These are phyloP conservation scores for Parazoanthus darwini DNA, from an alignment of 92 coral and sea anemone species.

Conservation along the genomic window DNA sequence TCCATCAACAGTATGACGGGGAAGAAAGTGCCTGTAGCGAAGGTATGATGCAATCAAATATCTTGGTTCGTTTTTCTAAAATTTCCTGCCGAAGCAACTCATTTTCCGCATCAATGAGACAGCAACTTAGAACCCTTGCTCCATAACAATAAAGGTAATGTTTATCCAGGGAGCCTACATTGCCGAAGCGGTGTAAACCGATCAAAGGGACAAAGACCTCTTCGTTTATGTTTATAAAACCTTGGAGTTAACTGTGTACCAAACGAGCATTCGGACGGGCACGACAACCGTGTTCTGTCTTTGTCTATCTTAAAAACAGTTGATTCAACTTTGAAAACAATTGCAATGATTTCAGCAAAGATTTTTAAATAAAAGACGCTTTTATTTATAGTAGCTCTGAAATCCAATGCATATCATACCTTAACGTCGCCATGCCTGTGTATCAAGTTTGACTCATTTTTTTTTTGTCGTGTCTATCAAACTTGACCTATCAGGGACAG, in stretches of 20 bases:
- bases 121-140: neutral
- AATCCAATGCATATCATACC: neutral
- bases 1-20: slow-evolving; percentile 4
- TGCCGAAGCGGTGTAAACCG: too few species aligned
- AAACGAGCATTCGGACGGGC: neutral
- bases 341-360: neutral
- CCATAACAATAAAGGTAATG: neutral
- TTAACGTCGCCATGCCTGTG: too few species aligned
- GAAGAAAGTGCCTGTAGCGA: slow-evolving; percentile 6
- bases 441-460: neutral
- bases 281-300: neutral
- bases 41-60: neutral
- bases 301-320: neutral
- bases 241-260: neutral
- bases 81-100: neutral
- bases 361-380: neutral
- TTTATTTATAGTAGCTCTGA: neutral
- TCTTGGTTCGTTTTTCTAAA: neutral
- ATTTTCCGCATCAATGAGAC: neutral
- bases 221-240: neutral
- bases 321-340: neutral
- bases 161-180: too few species aligned
- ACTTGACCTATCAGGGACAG: neutral
- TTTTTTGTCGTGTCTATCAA: neutral
- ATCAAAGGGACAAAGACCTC: neutral